These are phyloP conservation scores for Parelbella ahira DNA, from an alignment of 2,888 invertebrate genomes.

Conservation along the genomic window DNA sequence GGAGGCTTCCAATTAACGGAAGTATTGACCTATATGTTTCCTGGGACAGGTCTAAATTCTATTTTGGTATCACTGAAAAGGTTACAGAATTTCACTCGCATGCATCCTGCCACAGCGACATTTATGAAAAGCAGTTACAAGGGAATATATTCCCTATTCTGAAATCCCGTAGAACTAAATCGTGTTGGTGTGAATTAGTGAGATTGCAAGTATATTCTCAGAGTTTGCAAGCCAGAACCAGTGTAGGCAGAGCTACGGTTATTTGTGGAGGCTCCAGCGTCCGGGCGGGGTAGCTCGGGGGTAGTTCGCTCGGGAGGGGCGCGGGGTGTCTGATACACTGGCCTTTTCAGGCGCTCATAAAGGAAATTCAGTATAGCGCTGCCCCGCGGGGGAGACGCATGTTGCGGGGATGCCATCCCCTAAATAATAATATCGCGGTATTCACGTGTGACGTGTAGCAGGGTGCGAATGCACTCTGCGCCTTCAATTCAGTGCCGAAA, in stretches of 20 bases:
- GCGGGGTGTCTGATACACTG: conserved; percentile 25
- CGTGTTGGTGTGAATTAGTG: neutral
- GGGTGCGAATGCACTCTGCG: conserved; percentile 39
- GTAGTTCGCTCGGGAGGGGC: conserved; percentile 15
- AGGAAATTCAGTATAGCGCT: conserved; percentile 40
- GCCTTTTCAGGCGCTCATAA: conserved; percentile 27
- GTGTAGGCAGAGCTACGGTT: conserved; percentile 19
- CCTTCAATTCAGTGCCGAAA: conserved; percentile 28
- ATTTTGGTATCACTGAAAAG: conserved; percentile 2
- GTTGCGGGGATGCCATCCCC: conserved; percentile 30
- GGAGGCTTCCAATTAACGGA: neutral
- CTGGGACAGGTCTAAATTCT: conserved; percentile 7
- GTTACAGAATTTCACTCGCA: neutral
- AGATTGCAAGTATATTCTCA: conserved; percentile 1
- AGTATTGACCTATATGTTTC: conserved; percentile 10
- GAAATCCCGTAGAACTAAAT: neutral
- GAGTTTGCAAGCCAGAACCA: conserved; percentile 5
- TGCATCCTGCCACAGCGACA: conserved; percentile 2
- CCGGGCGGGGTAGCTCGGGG: conserved; percentile 6
- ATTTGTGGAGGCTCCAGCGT: conserved; percentile 26
- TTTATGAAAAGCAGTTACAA: neutral
- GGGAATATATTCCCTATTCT: neutral
- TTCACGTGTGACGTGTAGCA: conserved; percentile 30
- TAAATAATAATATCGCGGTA: conserved; percentile 29
- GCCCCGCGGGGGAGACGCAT: conserved; percentile 37